phyloP scores from a whole-genome alignment of 2,888 invertebrate genomes.

The Neoaliturus tenellus region DNA sequence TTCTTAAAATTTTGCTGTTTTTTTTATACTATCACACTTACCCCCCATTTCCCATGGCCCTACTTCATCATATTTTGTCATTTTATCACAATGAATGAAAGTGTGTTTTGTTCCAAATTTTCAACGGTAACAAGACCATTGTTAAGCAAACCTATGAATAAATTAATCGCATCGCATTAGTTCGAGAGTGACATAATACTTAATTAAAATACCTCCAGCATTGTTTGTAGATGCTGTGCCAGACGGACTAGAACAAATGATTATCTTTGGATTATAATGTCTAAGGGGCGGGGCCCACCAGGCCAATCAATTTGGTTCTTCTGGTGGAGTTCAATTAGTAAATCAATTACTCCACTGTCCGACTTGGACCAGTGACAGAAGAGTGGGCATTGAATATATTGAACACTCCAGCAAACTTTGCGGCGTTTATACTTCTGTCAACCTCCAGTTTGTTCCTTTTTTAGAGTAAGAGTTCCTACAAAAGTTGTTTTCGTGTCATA shows the following conservation, averaged over 20 bases:
- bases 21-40: no score
- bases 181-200: background rate
- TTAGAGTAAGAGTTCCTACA: background rate
- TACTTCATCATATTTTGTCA: no score
- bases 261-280: background rate
- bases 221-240: conserved; percentile 25
- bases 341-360: conserved; percentile 29
- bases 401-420: background rate
- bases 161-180: background rate
- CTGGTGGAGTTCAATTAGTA: conserved; percentile 10
- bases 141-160: background rate
- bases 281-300: background rate
- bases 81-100: no score
- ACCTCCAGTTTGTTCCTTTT: background rate
- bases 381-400: background rate
- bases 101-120: background rate
- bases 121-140: background rate
- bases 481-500: no score
- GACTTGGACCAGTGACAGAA: background rate
- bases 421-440: background rate
- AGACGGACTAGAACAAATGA: conserved; percentile 2
- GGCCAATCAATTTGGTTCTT: conserved; percentile 5
- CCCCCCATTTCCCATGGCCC: no score
- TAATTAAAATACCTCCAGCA: conserved; percentile 17
- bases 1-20: no score